Conservation (phyloP, 2,113 vertebrate genomes). For the Microtus montanus region DNA sequence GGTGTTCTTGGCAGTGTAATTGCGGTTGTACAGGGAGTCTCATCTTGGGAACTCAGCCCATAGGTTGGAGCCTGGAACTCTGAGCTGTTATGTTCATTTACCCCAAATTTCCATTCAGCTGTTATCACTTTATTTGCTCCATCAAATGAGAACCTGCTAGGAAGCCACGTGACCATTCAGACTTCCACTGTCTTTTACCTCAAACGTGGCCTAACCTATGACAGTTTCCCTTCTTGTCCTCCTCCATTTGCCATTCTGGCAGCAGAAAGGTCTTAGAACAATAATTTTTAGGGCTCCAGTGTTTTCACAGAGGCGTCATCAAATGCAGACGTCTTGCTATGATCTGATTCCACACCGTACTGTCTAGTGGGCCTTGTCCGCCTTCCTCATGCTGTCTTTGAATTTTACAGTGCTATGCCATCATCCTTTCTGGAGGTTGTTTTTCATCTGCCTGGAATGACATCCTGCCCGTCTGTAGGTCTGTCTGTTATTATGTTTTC, state of each 20-base stretch:
- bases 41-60: too few relatives aligned
- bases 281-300: background rate
- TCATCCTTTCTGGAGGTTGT: accelerated
- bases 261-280: background rate
- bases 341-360: background rate
- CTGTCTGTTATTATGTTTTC: background rate
- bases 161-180: background rate
- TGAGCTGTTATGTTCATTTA: background rate
- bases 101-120: background rate
- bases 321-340: background rate
- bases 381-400: background rate
- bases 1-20: background rate
- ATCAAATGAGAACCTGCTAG: background rate
- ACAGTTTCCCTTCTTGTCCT: background rate
- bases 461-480: background rate
- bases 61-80: background rate
- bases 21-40: background rate
- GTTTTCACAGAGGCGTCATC: background rate
- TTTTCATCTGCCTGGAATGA: background rate
- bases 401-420: background rate
- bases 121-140: background rate
- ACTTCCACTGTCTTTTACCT: background rate
- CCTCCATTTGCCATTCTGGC: background rate
- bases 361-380: background rate
- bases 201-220: background rate